Evolutionary conservation across 2,888 invertebrate genomes (phyloP).

Genomic region (Tiliacea citrago): DNA sequence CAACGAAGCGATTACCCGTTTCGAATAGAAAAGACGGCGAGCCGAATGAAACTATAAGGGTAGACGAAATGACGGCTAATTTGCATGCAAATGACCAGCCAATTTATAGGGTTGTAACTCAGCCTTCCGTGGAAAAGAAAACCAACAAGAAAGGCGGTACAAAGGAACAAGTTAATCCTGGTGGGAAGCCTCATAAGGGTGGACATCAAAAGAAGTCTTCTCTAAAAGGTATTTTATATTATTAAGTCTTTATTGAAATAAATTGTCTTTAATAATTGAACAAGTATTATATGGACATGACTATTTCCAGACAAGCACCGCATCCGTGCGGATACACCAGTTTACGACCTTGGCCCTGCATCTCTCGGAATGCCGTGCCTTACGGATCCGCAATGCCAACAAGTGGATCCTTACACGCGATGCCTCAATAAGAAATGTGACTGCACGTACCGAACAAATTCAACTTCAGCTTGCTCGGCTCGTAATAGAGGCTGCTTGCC

Average conservation of each 20-base stretch:
- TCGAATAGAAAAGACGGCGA: conserved; percentile 85
- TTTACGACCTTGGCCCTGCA: conserved; percentile 89
- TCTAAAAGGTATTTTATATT: conserved; percentile 81
- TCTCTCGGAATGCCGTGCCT: conserved; percentile 95
- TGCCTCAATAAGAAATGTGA: conserved; percentile 95
- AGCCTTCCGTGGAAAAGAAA: conserved; percentile 85
- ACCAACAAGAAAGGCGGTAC: conserved; percentile 81
- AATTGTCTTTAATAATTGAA: not conserved
- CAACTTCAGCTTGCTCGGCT: conserved; percentile 93
- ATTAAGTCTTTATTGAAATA: not conserved
- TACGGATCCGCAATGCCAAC: conserved; percentile 94
- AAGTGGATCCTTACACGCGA: conserved; percentile 94
- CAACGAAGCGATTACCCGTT: conserved; percentile 79
- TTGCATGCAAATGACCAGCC: conserved; percentile 88
- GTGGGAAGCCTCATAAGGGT: conserved; percentile 80
- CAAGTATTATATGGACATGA: conserved; percentile 6
- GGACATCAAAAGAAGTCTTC: conserved; percentile 88
- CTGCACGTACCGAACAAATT: conserved; percentile 91
- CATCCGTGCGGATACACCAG: conserved; percentile 80
- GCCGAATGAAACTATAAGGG: conserved; percentile 82
- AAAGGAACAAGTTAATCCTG: conserved; percentile 77
- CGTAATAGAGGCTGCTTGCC: conserved; percentile 94
- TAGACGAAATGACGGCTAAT: conserved; percentile 87
- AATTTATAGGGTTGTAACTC: conserved; percentile 87
- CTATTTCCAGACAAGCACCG: conserved; percentile 84